Evolutionary conservation across 2,113 vertebrate genomes (phyloP).

Genomic region (Chaetodon auriga): DNA sequence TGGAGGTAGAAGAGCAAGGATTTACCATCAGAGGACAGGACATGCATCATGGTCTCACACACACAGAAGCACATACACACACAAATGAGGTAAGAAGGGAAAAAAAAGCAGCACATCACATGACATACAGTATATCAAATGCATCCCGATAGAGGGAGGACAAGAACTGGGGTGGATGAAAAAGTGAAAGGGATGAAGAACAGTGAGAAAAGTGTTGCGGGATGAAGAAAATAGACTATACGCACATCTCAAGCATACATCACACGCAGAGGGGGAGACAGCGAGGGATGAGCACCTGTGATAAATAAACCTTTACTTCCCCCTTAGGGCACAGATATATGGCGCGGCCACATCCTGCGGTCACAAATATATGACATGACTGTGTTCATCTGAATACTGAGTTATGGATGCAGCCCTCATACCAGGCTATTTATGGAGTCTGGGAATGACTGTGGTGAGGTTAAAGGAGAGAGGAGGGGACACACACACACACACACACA

Average conservation of each 20-base stretch:
- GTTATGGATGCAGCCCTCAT: constrained; percentile 85
- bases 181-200: constrained; percentile 68
- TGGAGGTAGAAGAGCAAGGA: constrained; percentile 77
- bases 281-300: constrained; percentile 84
- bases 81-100: neutral
- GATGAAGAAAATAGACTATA: constrained; percentile 37
- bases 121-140: constrained; percentile 59
- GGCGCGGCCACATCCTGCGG: constrained; percentile 69
- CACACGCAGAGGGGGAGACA: constrained; percentile 81
- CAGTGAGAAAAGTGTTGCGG: constrained; percentile 37
- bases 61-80: constrained; percentile 40
- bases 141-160: constrained; percentile 59
- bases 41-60: constrained; percentile 70
- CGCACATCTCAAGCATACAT: constrained; percentile 72
- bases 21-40: constrained; percentile 80
- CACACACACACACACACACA: constrained; percentile 3
- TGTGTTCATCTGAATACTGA: constrained; percentile 91
- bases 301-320: constrained; percentile 72
- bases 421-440: constrained; percentile 87
- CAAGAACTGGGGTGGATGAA: constrained; percentile 67
- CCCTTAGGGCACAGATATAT: constrained; percentile 73
- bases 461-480: constrained; percentile 67
- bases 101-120: constrained; percentile 25
- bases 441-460: constrained; percentile 86
- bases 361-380: constrained; percentile 89